Evolutionary conservation across 2,113 vertebrate genomes (phyloP).

Genomic region (Coptodon bakossiorum): DNA sequence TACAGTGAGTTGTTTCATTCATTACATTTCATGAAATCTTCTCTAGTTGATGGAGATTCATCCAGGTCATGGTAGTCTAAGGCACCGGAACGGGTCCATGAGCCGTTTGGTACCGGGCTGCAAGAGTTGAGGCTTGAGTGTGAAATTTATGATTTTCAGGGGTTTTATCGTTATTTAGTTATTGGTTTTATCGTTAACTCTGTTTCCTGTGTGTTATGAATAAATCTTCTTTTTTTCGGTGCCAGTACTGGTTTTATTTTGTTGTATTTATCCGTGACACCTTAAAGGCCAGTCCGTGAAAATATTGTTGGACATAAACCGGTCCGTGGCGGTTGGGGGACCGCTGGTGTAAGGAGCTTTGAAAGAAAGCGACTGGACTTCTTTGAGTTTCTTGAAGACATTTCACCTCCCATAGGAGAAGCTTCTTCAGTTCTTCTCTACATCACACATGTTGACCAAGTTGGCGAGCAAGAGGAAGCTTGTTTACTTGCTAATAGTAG

Average conservation of each 20-base stretch:
- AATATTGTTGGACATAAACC: neutral
- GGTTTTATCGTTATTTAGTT: neutral
- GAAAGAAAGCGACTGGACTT: neutral
- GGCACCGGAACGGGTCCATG: fast-evolving
- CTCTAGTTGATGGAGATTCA: neutral
- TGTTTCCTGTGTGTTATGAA: neutral
- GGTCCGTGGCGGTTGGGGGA: fast-evolving
- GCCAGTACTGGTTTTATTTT: neutral
- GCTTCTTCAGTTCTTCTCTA: neutral
- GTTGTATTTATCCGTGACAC: neutral
- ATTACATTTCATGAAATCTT: neutral
- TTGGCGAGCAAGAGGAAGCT: neutral
- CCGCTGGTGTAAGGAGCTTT: neutral
- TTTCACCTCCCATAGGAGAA: neutral
- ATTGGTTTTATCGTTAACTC: neutral
- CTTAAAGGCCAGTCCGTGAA: neutral
- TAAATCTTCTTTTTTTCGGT: fast-evolving
- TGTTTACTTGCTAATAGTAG: neutral
- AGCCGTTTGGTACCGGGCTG: neutral
- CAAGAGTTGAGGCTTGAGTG: neutral
- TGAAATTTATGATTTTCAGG: fast-evolving
- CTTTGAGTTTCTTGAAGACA: neutral
- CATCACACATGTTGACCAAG: neutral
- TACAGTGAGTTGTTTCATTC: neutral
- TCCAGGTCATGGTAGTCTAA: neutral